Evolutionary conservation across 2,113 vertebrate species (phyloP).

Genomic region (Spea bombifrons): DNA sequence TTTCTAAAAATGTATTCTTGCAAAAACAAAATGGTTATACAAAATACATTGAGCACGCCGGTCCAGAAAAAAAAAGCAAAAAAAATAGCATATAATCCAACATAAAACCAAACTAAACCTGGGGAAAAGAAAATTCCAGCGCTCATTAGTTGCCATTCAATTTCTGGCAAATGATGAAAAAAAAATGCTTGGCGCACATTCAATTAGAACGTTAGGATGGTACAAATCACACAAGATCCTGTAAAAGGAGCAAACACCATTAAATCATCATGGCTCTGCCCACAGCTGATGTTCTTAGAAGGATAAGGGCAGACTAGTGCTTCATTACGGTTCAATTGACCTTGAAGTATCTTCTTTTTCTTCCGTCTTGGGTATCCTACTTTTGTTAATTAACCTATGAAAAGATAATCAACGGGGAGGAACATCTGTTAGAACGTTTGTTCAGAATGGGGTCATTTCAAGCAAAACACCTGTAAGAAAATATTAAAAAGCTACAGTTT

Average conservation of each 20-base stretch:
- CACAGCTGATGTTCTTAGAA: conserved; percentile 84
- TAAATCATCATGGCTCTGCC: conserved; percentile 80
- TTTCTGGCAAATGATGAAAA: not conserved
- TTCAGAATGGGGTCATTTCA: conserved; percentile 66
- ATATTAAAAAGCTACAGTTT: conserved; percentile 76
- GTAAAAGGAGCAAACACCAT: conserved; percentile 82
- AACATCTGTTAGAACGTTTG: conserved; percentile 94
- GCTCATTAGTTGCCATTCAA: no score
- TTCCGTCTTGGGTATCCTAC: conserved; percentile 96
- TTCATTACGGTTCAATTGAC: conserved; percentile 98
- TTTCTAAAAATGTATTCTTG: no score
- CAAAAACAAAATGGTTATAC: no score
- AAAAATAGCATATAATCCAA: no score
- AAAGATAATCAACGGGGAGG: conserved; percentile 99
- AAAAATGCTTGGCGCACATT: not conserved
- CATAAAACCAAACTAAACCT: no score
- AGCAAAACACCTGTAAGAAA: conserved; percentile 80
- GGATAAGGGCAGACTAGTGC: conserved; percentile 84
- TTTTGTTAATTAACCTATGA: conserved; percentile 99
- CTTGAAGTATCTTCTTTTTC: conserved; percentile 93
- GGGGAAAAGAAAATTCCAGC: conserved; percentile 36
- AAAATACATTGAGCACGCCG: no score
- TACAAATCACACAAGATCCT: conserved; percentile 61
- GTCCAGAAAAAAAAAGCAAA: no score
- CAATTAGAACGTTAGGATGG: conserved; percentile 3